Evolutionary conservation across 2,888 invertebrate species (phyloP), one percentile per base, ranked within the genome.

Genomic region (Spilosoma lubricipeda): DNA sequence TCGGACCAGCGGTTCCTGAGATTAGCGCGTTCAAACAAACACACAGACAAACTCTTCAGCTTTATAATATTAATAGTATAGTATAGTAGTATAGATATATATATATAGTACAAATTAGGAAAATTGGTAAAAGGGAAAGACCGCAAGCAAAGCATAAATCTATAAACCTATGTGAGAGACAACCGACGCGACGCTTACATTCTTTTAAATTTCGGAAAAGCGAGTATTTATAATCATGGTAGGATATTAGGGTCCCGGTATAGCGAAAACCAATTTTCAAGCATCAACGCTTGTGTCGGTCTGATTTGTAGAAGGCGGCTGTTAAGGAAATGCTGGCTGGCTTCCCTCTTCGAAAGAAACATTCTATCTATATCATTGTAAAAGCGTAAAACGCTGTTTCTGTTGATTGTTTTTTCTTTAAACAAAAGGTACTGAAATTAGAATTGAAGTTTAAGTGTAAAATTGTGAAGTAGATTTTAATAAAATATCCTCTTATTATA

Each of bases 201-300:
- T 63, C 5, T 30, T 30, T 30, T 63, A 30, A 63, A 63, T 63
- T 63, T 30, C 18, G 18, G 15, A 63, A 63, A 63, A 63, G 30
- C 63, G 18, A 30, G 63, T 63, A 63, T 63, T 63, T 63, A 63
- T 30, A 30, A 63, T 63, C 30, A 2, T 18, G 30, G 30, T 5
- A 63, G 63, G 63, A 63, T 63, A 63, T 63, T 63, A 27, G 30
- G 59, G 59, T 8, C 63, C 63, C 63, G 63, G 63, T 63, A 63
- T 18, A 63, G 63, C 63, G 63, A 63, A 63, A 63, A 63, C 63
- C 63, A 63, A 63, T 63, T 63, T 63, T 63, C 30, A 30, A 30
- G 18, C 63, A 63, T 63, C 63, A 63, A 30, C 63, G 63, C 63
- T 63, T 63, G 30, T 63, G 63, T 63, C 63, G 63, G 63, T 63